Evolutionary conservation across 1,140 invertebrate genomes (phyloP), one percentile per base, ranked within the genome.

Genomic region (Heliothis subflexa): DNA sequence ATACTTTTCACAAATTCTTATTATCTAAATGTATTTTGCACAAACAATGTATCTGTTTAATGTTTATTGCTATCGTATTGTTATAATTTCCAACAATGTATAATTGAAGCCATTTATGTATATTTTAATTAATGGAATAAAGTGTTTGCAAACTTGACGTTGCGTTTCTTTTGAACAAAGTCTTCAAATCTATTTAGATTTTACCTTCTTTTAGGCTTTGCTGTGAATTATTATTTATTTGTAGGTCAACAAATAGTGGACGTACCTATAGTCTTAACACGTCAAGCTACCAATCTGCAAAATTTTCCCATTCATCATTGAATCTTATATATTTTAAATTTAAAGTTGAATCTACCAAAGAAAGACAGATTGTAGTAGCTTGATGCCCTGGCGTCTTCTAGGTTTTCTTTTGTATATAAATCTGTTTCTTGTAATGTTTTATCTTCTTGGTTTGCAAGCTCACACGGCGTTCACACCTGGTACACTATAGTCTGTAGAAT

Each of bases 71-170:
- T 73, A 18, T 50, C n/a, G 9, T 9, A 57, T 59, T 59, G 14
- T 62, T n/a, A 62, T 55, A 47, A 59, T 78, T 71, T 72, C 57
- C 54, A 78, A 70, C 47, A 50, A 72, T 75, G 59, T 75, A 52
- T 72, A 55, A 40, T 59, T 59, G 64, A 72, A 33, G 16, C 18
- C 52, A 72, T 62, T 57, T 49, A 70, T 68, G 61, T 78, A 72
- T 78, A 78, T 72, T 78, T 71, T 79, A 73, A 79, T 18, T n/a
- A n/a, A n/a, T n/a, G 5, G 47, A 88, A 86, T 88, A 87, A 85
- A 86, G 77, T 83, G 78, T 84, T 84, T 81, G 82, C 83, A 79
- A 82, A 62, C 10, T 21, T 70, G 25, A 54, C 11, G 70, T 57
- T 33, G 79, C 11, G 21, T 59, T 61, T 62, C 0, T 33, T 73